phyloP scores from a whole-genome alignment of 2,797 vertebrate genomes.

The Todus mexicanus region DNA sequence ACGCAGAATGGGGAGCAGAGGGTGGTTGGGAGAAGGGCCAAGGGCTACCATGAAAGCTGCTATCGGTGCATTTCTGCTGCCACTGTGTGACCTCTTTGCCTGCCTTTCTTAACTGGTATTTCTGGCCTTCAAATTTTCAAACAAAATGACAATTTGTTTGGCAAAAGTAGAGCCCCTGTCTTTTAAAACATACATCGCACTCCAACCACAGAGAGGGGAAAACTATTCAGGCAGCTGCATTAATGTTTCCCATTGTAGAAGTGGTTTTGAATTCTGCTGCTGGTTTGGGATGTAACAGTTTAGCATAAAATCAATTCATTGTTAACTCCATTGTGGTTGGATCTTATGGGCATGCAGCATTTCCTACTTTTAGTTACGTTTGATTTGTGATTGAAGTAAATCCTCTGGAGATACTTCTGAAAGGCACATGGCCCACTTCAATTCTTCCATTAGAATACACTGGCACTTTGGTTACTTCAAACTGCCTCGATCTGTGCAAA shows the following conservation, averaged over 20 bases:
- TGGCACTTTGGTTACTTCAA: not conserved
- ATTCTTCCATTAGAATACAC: not conserved
- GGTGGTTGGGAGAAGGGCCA: not conserved
- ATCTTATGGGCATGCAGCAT: constrained; percentile 3
- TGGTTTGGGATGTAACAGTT: constrained; percentile 18
- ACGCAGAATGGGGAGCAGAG: not conserved
- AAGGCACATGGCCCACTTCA: not conserved
- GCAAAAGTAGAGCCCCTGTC: not conserved
- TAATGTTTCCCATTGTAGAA: constrained; percentile 2
- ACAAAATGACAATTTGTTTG: not conserved
- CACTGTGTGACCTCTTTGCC: not conserved
- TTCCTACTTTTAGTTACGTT: constrained; percentile 1
- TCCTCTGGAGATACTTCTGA: not conserved
- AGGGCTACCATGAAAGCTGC: not conserved
- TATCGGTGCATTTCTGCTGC: not conserved
- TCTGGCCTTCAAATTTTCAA: not conserved
- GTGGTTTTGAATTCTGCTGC: constrained; percentile 26
- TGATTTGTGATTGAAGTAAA: constrained; percentile 22
- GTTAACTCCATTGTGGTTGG: constrained; percentile 33
- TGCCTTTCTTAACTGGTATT: not conserved
- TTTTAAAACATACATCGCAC: not conserved
- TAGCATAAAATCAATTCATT: constrained; percentile 54
- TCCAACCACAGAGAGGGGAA: not conserved
- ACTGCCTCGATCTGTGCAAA: not conserved
- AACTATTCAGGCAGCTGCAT: not conserved